Base-by-base conservation (phyloP, 2,888 invertebrate genomes). In the Nemurella pictetii region DNA sequence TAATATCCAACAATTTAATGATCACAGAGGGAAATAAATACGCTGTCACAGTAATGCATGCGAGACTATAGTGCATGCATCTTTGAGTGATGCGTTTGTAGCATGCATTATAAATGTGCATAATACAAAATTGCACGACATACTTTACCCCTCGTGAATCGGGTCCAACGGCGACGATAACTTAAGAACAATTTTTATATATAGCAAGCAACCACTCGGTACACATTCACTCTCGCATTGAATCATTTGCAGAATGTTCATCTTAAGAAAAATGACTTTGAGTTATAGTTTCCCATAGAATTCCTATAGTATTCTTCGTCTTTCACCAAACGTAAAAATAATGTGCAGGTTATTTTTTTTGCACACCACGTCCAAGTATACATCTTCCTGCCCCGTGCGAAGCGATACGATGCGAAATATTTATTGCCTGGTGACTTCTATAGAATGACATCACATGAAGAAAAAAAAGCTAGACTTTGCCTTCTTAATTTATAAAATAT, bases 401-500 rank as follows among this genome's bases (percentile, higher is more conserved):
- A 55, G 55, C 55, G 20, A 35, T 55, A 55, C 15, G 55, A 55
- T 20, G 55, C 9, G 55, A 55, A 12, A 55, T 55, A 75, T 75
- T 75, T 75, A 78, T 29, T 28, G 30, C n/a, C 78, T 30, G 78
- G 28, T 30, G 78, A 78, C 78, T 78, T 30, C 78, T 30, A 30
- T 78, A 78, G 78, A 30, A 78, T 30, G 78, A 20, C 28, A 27
- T 30, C 28, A 78, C 30, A 78, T 15, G n/a, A n/a, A n/a, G n/a
- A 28, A 78, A 78, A 78, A 78, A 78, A 78, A 20, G 29, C 28
- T 27, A n/a, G 28, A 29, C 78, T 5, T 77, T 77, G 29, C 78
- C 78, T 30, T 74, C 30, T 78, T 78, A 30, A 78, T 78, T 78
- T 78, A 78, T 78, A 78, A 78, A 78, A 78, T 78, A 78, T 78